These are phyloP conservation scores for Actenoides lindsayi DNA, from an alignment of 2,113 vertebrate species.

Conservation along the genomic window DNA sequence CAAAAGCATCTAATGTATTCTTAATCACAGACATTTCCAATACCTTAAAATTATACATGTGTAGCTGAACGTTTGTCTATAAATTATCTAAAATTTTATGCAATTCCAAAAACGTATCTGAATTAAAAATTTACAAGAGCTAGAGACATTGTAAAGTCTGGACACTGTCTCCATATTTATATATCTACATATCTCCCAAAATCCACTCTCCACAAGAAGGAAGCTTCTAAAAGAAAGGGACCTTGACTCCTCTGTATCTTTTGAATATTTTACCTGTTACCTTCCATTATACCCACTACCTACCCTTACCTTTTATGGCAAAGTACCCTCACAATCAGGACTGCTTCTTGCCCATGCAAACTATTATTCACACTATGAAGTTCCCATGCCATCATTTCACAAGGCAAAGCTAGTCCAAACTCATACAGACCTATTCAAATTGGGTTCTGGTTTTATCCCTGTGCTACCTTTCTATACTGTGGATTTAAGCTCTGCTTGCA, in stretches of 20 bases:
- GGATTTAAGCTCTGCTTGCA: background rate
- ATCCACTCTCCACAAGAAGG: background rate
- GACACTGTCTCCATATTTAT: background rate
- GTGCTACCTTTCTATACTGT: background rate
- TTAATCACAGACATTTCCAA: background rate
- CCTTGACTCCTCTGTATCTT: background rate
- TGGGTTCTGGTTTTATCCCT: background rate
- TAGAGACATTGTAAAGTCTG: background rate
- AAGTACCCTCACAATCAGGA: background rate
- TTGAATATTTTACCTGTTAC: background rate
- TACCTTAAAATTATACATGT: background rate
- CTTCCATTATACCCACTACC: background rate
- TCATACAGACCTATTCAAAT: background rate
- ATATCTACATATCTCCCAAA: background rate
- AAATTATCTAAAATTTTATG: background rate
- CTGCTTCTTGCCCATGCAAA: accelerated
- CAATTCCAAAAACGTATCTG: background rate
- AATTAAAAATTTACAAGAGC: background rate
- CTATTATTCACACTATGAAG: background rate
- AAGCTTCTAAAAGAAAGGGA: background rate
- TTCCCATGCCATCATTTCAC: background rate
- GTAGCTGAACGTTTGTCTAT: background rate
- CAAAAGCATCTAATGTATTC: background rate
- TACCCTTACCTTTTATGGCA: background rate
- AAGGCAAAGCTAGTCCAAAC: background rate